Percentiles rank a stretch among this genome's conserved stretches.
Conservation (phyloP, 92 coral and sea anemone species). For the Heliopora coerulea region DNA sequence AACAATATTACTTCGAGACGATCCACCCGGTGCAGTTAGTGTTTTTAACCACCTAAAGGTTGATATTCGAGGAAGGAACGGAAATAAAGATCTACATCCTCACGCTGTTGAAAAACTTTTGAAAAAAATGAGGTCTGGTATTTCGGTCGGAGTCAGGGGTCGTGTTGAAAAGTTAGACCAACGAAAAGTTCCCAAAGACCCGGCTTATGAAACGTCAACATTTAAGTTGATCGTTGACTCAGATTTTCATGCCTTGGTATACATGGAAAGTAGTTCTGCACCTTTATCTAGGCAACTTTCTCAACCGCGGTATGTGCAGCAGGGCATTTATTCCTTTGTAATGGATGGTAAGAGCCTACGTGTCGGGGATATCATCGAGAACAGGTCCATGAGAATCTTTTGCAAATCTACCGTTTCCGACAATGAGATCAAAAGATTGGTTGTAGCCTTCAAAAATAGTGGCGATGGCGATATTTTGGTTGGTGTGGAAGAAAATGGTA, state of each 20-base stretch:
- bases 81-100: conserved; percentile 34
- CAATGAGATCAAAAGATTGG: conserved; percentile 47
- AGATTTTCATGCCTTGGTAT: conserved; percentile 58
- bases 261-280: conserved; percentile 42
- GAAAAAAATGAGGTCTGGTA: conserved; percentile 46
- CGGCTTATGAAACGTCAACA: conserved; percentile 41
- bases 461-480: conserved; percentile 60
- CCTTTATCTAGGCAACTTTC: conserved; percentile 62
- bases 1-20: conserved; percentile 49
- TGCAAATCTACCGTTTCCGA: conserved; percentile 29
- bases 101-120: conserved; percentile 42
- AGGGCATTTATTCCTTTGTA: conserved; percentile 55
- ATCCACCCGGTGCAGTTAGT: conserved; percentile 42
- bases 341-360: conserved; percentile 43
- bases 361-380: conserved; percentile 47
- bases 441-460: conserved; percentile 68
- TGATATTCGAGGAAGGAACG: conserved; percentile 51
- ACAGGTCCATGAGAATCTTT: conserved; percentile 42
- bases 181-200: conserved; percentile 23
- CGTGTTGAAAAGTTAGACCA: conserved; percentile 54
- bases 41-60: conserved; percentile 49
- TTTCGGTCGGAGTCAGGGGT: conserved; percentile 52
- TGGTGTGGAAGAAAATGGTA: conserved; percentile 57
- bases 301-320: conserved; percentile 53
- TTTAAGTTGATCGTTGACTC: conserved; percentile 63